phyloP scores from a whole-genome alignment of 2,113 vertebrate genomes.

The Malurus cyaneus region DNA sequence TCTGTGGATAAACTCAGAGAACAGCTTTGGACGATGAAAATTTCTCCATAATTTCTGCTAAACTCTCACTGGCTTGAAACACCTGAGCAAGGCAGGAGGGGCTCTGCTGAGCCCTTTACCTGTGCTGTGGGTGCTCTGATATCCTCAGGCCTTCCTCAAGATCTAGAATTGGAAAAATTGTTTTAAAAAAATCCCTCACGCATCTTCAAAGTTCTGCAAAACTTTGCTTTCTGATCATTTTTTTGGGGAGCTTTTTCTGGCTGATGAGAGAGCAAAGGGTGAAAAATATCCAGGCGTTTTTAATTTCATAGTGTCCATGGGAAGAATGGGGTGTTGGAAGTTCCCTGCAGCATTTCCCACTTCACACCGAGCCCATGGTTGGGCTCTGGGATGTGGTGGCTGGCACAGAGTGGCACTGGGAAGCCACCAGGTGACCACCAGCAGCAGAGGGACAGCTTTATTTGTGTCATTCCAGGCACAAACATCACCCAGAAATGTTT shows the following conservation, averaged over 20 bases:
- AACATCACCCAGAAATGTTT: accelerated
- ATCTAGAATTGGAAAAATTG: neutral
- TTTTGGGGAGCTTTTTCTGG: neutral
- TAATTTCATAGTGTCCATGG: neutral
- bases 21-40: neutral
- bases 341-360: neutral
- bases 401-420: neutral
- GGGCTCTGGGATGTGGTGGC: neutral
- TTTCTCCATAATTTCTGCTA: neutral
- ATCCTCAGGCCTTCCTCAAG: neutral
- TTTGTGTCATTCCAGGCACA: neutral
- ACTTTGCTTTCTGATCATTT: neutral
- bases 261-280: neutral
- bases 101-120: neutral
- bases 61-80: neutral
- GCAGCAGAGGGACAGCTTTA: neutral
- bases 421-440: neutral
- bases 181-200: accelerated
- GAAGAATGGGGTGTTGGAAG: neutral
- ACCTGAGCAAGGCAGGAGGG: neutral
- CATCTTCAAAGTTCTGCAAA: neutral
- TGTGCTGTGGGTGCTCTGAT: neutral
- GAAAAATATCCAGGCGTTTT: neutral
- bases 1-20: neutral
- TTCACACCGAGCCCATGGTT: neutral